These are phyloP conservation scores for Brachyptera risi DNA, from an alignment of 2,888 invertebrate genomes.

Conservation along the genomic window DNA sequence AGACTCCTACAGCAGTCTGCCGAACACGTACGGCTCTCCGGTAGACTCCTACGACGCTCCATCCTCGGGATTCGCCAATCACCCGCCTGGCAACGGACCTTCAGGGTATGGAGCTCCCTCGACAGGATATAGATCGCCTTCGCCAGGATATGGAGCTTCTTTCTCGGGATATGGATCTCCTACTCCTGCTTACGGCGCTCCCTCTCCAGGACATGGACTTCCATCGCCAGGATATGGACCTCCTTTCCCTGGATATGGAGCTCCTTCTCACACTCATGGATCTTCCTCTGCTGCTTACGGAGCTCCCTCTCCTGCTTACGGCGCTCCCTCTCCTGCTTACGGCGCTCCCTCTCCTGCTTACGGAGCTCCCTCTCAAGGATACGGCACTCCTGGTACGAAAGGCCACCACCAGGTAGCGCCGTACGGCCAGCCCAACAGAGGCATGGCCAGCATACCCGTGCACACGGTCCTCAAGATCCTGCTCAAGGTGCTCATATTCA, in stretches of 20 bases:
- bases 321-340: slow-evolving; percentile 44
- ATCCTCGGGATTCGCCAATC: background rate
- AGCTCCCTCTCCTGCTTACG: slow-evolving; percentile 42
- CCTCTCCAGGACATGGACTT: slow-evolving; percentile 33
- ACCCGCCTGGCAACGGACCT: background rate
- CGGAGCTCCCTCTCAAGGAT: background rate
- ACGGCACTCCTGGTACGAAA: background rate
- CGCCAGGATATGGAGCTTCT: background rate
- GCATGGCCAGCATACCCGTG: slow-evolving; percentile 21
- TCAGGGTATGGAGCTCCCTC: background rate
- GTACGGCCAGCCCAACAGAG: background rate
- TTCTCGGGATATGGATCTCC: slow-evolving; percentile 27
- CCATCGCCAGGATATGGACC: too few relatives aligned
- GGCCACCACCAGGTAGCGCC: background rate
- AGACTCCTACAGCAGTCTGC: too few relatives aligned
- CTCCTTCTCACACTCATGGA: slow-evolving; percentile 45
- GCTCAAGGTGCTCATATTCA: slow-evolving; percentile 72
- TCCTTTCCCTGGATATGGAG: too few relatives aligned
- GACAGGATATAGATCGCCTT: background rate
- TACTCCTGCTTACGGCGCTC: slow-evolving; percentile 20
- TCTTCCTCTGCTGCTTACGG: slow-evolving; percentile 41
- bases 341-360: slow-evolving; percentile 38
- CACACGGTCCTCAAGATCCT: slow-evolving; percentile 54
- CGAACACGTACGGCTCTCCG: slow-evolving; percentile 33
- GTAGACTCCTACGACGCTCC: slow-evolving; percentile 1